Base-by-base conservation (phyloP, 2,888 invertebrate species). In the Mayetiola destructor region DNA sequence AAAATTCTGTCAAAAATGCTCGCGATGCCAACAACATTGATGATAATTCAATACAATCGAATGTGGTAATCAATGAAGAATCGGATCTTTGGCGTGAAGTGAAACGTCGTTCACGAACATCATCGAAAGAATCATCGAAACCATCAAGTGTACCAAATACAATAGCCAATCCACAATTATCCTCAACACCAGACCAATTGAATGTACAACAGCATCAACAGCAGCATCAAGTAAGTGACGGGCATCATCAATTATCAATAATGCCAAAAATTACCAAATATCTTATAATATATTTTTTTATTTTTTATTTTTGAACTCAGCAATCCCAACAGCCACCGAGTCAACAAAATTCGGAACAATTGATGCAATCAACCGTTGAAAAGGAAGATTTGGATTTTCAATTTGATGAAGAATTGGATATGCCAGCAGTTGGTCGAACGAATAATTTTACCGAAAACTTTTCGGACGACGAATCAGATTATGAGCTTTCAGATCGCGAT, bases 401-500 rank as follows among this genome's bases (percentile, higher is more conserved):
- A 75, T 91, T 97, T 69, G 96, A 97, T 68, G 96, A 96, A 75
- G 97, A 97, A 72, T 75, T 95, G 61, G 90, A 91, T 61, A 78
- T 86, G 62, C 87, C 87, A 59, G 67, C 67, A 2, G 82, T 83
- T 58, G 89, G 88, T 18, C 76, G 89, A 60, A 82, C 83, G 55
- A 91, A 91, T 73, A 85, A 61, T 86, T 91, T 75, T 81, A 88
- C 72, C 57, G 71, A 61, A 80, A 84, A 67, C 69, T 86, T 85
- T 79, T 81, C 82, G 1, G 90, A 90, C 67, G 83, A 82, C 61
- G 90, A 90, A 35, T 82, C 83, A 16, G 92, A 92, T 69, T 80
- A 83, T 63, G 96, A 96, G 74, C 79, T 96, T 64, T 88, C 90
- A 61, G 95, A 96, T 74, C 80, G 84, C 63, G 94, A 94, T 70